Evolutionary conservation across 2,888 invertebrate genomes (phyloP), one percentile per base, ranked within the genome.

Genomic region (Drosophila fulvimacula): DNA sequence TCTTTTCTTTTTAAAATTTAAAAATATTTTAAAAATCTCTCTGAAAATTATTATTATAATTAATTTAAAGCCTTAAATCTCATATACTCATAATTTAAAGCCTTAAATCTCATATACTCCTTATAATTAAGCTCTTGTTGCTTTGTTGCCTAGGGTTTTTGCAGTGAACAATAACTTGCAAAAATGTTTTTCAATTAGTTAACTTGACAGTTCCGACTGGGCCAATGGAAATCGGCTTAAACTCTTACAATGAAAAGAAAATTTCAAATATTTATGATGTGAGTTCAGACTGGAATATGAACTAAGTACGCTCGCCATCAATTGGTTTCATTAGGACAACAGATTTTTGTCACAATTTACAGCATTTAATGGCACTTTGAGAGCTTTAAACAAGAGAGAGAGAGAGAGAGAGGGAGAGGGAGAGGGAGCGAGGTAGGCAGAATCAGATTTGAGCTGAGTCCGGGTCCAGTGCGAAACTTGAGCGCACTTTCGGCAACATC

Each of bases 401-500:
- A n/a, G n/a, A 10, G 24, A 10, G 4, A n/a, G 24, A 9, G 15
- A 1, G 9, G 3, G 10, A 24, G 24, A 5, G 32, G 5, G 32
- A 5, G 19, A 10, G 58, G 9, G 17, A 10, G 19, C 9, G 27
- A 2, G 24, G 10, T n/a, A 19, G 32, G 17, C 27, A 56, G n/a
- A n/a, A n/a, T n/a, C n/a, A 62, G 32, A 41, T 46, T 46, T 57
- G 63, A 11, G 34, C 5, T 10, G 34, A 0, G 72, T 57, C 58
- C 76, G 61, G 19, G 67, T 59, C 53, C 73, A 62, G 76, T 49
- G 57, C 41, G 19, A 39, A 76, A 72, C 72, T 68, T 69, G 79
- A 57, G 56, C 44, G 59, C 72, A 74, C 66, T 76, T 48, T 51
- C 51, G 57, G 60, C 67, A 65, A 62, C 66, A 77, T 62, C 78